Percentiles rank a stretch among this genome's conserved stretches.
Conservation (phyloP, 2,797 vertebrate species). For the Sebastes minor region DNA sequence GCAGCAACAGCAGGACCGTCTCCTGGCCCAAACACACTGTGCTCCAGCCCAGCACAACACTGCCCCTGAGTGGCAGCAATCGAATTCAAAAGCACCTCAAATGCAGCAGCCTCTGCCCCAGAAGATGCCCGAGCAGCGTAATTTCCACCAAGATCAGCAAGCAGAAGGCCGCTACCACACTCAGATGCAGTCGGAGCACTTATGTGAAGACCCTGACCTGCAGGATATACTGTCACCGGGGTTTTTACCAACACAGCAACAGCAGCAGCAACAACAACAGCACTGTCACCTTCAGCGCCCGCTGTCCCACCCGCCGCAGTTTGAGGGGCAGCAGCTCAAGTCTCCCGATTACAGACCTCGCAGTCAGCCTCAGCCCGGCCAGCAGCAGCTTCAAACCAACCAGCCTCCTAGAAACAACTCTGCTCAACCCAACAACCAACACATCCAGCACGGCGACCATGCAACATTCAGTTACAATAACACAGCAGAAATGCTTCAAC, state of each 20-base stretch:
- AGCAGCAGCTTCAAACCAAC: conserved; percentile 64
- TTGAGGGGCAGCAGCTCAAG: conserved; percentile 80
- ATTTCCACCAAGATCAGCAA: conserved; percentile 77
- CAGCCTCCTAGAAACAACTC: conserved; percentile 71
- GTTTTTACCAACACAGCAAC: conserved; percentile 80
- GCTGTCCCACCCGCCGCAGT: conserved; percentile 77
- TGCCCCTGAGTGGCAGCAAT: conserved; percentile 83
- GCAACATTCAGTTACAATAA: conserved; percentile 69
- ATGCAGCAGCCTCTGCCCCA: conserved; percentile 71
- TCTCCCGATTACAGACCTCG: conserved; percentile 76
- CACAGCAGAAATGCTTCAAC: conserved; percentile 67
- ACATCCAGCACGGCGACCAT: conserved; percentile 75
- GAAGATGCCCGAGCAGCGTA: conserved; percentile 73
- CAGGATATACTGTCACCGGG: conserved; percentile 83
- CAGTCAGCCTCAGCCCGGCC: conserved; percentile 75
- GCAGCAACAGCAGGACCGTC: conserved; percentile 75
- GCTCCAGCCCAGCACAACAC: conserved; percentile 76
- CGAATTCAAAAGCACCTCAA: conserved; percentile 75
- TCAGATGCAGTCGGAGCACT: conserved; percentile 84
- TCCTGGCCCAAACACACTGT: conserved; percentile 73
- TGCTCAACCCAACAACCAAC: conserved; percentile 56
- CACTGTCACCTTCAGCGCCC: conserved; percentile 77
- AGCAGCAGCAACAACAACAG: conserved; percentile 79
- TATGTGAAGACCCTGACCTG: conserved; percentile 82
- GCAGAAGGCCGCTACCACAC: conserved; percentile 70